phyloP scores from a whole-genome alignment of 2,113 vertebrate genomes.

The Lagopus muta region DNA sequence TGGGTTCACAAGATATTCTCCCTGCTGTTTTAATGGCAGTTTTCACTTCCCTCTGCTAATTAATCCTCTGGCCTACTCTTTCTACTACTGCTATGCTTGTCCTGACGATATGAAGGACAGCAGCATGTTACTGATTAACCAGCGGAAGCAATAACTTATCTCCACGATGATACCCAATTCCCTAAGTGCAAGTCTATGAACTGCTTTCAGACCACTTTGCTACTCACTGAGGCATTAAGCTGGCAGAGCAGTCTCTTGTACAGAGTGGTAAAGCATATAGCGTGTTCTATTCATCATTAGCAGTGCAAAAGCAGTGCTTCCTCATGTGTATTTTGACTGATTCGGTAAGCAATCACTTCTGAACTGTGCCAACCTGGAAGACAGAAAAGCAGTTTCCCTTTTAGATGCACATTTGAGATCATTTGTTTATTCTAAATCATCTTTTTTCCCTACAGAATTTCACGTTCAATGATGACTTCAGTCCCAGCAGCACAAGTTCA shows the following conservation, averaged over 20 bases:
- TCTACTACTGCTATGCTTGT: conserved; percentile 38
- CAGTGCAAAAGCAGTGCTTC: background rate
- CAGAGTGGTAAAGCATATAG: background rate
- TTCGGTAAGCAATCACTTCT: background rate
- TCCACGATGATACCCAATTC: conserved; percentile 30
- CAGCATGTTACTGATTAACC: conserved; percentile 49
- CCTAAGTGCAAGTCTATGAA: background rate
- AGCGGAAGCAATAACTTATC: conserved; percentile 47
- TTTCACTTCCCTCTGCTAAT: conserved; percentile 59
- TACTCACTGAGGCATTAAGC: background rate
- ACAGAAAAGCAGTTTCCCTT: conserved; percentile 13
- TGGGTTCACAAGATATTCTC: conserved; percentile 15
- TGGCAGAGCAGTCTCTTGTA: background rate
- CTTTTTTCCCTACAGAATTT: conserved; percentile 83
- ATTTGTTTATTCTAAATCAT: background rate
- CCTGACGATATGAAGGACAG: conserved; percentile 31
- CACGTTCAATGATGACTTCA: conserved; percentile 86
- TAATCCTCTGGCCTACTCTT: conserved; percentile 56
- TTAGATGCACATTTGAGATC: background rate
- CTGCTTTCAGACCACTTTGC: background rate
- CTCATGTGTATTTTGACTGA: background rate
- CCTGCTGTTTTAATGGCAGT: conserved; percentile 41
- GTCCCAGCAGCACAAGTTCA: conserved; percentile 92
- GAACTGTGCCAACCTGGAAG: conserved; percentile 11
- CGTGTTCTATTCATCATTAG: background rate